Base-by-base conservation (phyloP, 2,888 invertebrate species). In the Apocheima hispidaria region DNA sequence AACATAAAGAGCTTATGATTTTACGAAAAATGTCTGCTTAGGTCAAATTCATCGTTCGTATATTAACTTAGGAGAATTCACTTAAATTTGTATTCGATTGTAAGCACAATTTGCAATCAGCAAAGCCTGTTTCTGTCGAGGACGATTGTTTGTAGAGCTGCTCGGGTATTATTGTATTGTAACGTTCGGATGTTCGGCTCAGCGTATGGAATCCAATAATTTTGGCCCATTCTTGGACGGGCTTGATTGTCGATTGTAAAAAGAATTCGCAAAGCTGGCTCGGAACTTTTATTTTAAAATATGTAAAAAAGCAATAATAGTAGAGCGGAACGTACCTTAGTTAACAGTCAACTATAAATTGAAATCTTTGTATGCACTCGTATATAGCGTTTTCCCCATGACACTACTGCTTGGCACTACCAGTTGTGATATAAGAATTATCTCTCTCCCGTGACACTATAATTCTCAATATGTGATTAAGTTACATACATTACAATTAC, bases 91-190 rank as follows among this genome's bases (percentile, higher is more conserved):
- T 84, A 84, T 86, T 84, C 83, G 76, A 79, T 82, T 77, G 87
- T 87, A 84, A 87, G 88, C 85, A 83, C 87, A 88, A 87, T 89
- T 88, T 81, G 88, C 88, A 88, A 89, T 89, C 88, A 88, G 86
- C 77, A 82, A 84, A 88, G 85, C 86, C 81, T 83, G 83, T 86
- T 87, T 82, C 81, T 75, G 77, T 75, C 71, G 73, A 74, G 73
- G 77, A 75, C 75, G 75, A 74, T 80, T 81, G 79, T 84, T 84
- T 84, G 79, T 76, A 68, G 73, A 81, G 72, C 78, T 78, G 78
- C 80, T 82, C 77, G 74, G 73, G 71, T 72, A 74, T 80, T 82
- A 77, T 77, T 77, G 72, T 72, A 79, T 72, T 74, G 71, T 72
- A 72, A 71, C 73, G 72, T 68, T 65, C 46, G 51, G 52, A 61